Percentiles rank a stretch among this genome's conserved stretches.
phyloP scores from a whole-genome alignment of 2,113 vertebrate species.

The Cephalophus harveyi region DNA sequence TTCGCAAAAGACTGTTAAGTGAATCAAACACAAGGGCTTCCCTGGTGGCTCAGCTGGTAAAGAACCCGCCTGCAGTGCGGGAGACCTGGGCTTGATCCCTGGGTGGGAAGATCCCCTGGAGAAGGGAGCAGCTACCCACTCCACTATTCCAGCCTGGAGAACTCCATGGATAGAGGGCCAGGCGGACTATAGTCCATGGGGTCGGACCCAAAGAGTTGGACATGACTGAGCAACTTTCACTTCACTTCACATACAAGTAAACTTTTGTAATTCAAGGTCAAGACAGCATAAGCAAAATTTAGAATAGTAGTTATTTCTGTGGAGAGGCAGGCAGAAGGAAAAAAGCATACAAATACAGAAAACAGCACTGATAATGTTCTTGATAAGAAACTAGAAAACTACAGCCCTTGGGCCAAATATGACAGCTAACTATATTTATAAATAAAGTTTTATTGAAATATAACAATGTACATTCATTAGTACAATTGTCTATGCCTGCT shows the following conservation, averaged over 20 bases:
- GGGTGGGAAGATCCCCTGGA: background rate
- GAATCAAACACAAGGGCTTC: background rate
- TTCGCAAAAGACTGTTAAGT: background rate
- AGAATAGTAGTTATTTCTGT: background rate
- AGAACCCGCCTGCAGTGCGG: fast-evolving
- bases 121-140: background rate
- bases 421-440: background rate
- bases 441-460: background rate
- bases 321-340: background rate
- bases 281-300: background rate
- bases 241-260: background rate
- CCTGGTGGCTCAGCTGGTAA: background rate
- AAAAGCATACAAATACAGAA: background rate
- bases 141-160: background rate
- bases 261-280: background rate
- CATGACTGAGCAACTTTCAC: background rate
- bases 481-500: background rate
- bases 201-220: background rate
- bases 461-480: background rate
- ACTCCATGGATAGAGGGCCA: background rate
- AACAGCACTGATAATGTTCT: background rate
- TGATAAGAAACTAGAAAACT: background rate
- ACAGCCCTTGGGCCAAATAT: background rate
- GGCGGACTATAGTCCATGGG: background rate
- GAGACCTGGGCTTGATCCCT: background rate